Conservation (phyloP, 2,888 invertebrate genomes). For the Cremastinae sp. region DNA sequence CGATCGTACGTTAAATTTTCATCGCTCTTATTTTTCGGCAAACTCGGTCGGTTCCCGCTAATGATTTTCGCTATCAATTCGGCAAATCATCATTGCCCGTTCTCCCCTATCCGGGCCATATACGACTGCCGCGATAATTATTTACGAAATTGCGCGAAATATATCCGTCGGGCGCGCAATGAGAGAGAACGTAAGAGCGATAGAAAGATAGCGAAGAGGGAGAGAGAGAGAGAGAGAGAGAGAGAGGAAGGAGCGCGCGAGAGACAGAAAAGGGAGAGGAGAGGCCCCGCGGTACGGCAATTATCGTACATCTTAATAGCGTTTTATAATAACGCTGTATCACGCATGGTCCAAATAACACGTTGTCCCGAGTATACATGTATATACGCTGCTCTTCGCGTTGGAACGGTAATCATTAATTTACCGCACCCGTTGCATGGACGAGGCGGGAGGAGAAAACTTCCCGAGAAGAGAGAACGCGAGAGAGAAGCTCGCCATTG, state of each 20-base stretch:
- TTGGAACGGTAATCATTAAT: slow-evolving; percentile 67
- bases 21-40: slow-evolving; percentile 14
- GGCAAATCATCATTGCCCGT: slow-evolving; percentile 50
- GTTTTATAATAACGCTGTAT: slow-evolving; percentile 69
- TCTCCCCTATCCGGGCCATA: slow-evolving; percentile 23
- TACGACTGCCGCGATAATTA: slow-evolving; percentile 64
- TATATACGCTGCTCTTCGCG: slow-evolving; percentile 47
- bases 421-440: slow-evolving; percentile 38
- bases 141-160: slow-evolving; percentile 64
- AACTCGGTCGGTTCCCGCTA: slow-evolving; percentile 34
- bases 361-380: slow-evolving; percentile 61
- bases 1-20: slow-evolving; percentile 1
- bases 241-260: slow-evolving; percentile 24
- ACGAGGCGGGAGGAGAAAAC: not conserved
- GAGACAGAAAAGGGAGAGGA: slow-evolving; percentile 11
- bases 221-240: slow-evolving; percentile 20
- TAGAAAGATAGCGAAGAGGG: slow-evolving; percentile 2
- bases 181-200: slow-evolving; percentile 30
- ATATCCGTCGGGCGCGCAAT: slow-evolving; percentile 48
- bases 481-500: slow-evolving; percentile 62
- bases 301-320: slow-evolving; percentile 71
- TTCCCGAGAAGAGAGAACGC: not conserved
- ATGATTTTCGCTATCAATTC: slow-evolving; percentile 57
- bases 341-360: slow-evolving; percentile 70
- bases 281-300: slow-evolving; percentile 59